Percentiles rank a stretch among this genome's conserved stretches.
Conservation (phyloP, 2,888 invertebrate genomes). For the Yponomeuta evonymella region DNA sequence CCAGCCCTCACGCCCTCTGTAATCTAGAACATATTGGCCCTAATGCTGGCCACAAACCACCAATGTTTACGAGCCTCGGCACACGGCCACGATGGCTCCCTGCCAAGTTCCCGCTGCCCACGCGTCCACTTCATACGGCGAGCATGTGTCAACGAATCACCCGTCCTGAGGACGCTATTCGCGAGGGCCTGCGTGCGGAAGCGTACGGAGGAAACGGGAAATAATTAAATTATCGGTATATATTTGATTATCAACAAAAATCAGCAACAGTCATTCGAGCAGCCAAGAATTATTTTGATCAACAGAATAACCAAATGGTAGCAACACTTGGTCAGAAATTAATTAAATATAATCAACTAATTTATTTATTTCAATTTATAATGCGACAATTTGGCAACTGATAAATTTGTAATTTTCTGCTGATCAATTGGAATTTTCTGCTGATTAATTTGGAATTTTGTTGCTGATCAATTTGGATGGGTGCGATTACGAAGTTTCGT, state of each 20-base stretch:
- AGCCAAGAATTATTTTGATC: no score
- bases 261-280: no score
- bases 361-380: no score
- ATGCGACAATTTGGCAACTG: no score
- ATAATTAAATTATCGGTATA: no score
- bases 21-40: background rate
- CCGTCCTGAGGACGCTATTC: background rate
- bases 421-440: no score
- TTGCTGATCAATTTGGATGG: background rate
- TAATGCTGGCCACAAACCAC: background rate
- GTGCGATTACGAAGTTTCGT: background rate
- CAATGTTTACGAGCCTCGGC: background rate
- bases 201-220: background rate
- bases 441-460: no score
- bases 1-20: background rate
- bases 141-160: background rate
- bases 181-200: background rate
- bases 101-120: background rate
- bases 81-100: background rate
- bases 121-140: background rate
- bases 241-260: no score
- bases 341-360: no score
- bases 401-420: no score
- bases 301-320: no score
- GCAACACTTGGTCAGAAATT: no score